Base-by-base conservation (phyloP, 1,140 invertebrate species). In the Plectrocnemia conspersa region DNA sequence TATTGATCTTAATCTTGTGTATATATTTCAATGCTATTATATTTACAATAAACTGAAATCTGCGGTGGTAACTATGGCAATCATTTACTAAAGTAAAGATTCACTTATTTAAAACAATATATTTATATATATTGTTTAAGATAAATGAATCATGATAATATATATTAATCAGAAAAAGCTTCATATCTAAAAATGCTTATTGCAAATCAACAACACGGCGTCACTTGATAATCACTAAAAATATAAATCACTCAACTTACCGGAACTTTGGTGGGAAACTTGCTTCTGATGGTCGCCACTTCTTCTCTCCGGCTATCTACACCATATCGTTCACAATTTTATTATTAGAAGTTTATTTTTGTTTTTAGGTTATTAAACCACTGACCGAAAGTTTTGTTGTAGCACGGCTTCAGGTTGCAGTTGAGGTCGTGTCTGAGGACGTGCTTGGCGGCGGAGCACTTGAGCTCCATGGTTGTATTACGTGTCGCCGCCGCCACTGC, bases 201-300 rank as follows among this genome's bases (percentile, higher is more conserved):
- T n/a, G n/a, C n/a, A n/a, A n/a, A n/a, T n/a, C n/a, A n/a, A n/a
- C n/a, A n/a, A n/a, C n/a, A n/a, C n/a, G n/a, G n/a, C n/a, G n/a
- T n/a, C n/a, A n/a, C n/a, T n/a, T n/a, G n/a, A n/a, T n/a, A n/a
- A n/a, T n/a, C n/a, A n/a, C n/a, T n/a, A n/a, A 33, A 53, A 15
- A 25, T 35, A 9, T 48, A 33, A 21, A 33, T 15, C 10, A 53
- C 61, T 24, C 52, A 53, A 74, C 76, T 79, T 72, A 81, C 78
- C 56, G 79, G 79, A 64, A 80, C 71, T 77, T 81, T 81, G 2
- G 71, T 79, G 9, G 79, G 79, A 64, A 79, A 80, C 69, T 76
- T 77, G 50, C 66, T 78, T 67, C 74, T 75, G 24, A 81, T 79
- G 3, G 78, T 77, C 64, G 76, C 69, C 3, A 79, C 77, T 70